phyloP scores from a whole-genome alignment of 2,888 invertebrate species.

The Synergus gifuensis region DNA sequence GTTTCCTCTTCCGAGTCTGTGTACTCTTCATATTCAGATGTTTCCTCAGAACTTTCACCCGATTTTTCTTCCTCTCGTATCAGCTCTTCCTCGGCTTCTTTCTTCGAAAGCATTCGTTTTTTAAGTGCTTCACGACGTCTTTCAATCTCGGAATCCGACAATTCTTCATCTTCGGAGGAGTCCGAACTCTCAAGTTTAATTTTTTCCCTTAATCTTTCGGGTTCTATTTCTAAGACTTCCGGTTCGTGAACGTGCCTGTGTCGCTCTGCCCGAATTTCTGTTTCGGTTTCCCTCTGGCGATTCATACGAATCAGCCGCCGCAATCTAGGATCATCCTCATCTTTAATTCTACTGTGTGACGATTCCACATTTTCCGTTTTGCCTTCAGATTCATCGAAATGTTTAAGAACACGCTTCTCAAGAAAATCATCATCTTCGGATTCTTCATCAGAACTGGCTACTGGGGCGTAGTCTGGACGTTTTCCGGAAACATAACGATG shows the following conservation, averaged over 20 bases:
- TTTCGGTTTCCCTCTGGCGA: conserved; percentile 77
- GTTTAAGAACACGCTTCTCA: conserved; percentile 80
- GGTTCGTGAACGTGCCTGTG: conserved; percentile 85
- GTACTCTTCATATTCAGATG: conserved; percentile 91
- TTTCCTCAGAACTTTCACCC: conserved; percentile 80
- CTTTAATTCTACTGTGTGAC: conserved; percentile 69
- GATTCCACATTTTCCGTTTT: conserved; percentile 75
- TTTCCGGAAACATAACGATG: conserved; percentile 99
- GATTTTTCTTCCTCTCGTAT: conserved; percentile 83
- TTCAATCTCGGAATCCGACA: conserved; percentile 93
- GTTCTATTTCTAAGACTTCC: conserved; percentile 82
- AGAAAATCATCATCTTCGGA: conserved; percentile 93
- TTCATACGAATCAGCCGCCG: conserved; percentile 82
- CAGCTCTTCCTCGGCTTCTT: conserved; percentile 84
- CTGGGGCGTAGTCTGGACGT: conserved; percentile 96
- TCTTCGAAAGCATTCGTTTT: conserved; percentile 83
- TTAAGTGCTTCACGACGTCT: conserved; percentile 85
- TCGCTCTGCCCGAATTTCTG: conserved; percentile 80
- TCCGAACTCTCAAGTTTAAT: conserved; percentile 77
- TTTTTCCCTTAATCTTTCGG: conserved; percentile 80
- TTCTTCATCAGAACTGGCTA: conserved; percentile 91
- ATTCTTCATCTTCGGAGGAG: conserved; percentile 84
- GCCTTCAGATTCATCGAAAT: conserved; percentile 75
- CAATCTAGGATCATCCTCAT: conserved; percentile 91
- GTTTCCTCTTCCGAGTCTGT: conserved; percentile 95